Evolutionary conservation across 2,113 vertebrate genomes (phyloP).

Genomic region (Hippocampus abdominalis): DNA sequence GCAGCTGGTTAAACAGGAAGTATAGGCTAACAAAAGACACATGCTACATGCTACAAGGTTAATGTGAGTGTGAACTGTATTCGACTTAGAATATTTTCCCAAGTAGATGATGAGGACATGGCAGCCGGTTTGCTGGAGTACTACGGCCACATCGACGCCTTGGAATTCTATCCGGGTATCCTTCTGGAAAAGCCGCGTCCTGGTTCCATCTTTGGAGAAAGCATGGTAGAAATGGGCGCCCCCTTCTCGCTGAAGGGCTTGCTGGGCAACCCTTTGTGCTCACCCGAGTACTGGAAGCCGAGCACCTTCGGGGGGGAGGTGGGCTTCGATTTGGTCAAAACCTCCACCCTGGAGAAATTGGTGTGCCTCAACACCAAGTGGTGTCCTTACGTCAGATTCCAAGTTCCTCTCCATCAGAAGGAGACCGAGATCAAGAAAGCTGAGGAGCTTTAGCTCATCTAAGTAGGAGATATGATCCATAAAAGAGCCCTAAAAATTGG

Average conservation of each 20-base stretch:
- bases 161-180: conserved; percentile 88
- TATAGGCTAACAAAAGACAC: no score
- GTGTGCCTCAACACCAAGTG: conserved; percentile 86
- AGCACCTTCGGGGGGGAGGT: conserved; percentile 90
- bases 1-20: no score
- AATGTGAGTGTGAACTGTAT: conserved; percentile 1
- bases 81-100: conserved; percentile 2
- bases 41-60: no score
- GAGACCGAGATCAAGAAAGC: background rate
- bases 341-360: conserved; percentile 82
- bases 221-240: conserved; percentile 95
- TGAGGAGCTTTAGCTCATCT: background rate
- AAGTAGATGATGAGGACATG: conserved; percentile 79
- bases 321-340: conserved; percentile 89
- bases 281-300: conserved; percentile 95
- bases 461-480: background rate
- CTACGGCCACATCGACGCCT: conserved; percentile 86
- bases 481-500: no score
- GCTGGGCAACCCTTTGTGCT: conserved; percentile 94
- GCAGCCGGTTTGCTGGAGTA: conserved; percentile 78
- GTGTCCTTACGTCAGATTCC: conserved; percentile 85
- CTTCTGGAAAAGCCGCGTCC: conserved; percentile 82
- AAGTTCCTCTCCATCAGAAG: conserved; percentile 57
- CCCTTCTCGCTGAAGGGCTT: conserved; percentile 96
- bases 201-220: conserved; percentile 86